These are phyloP conservation scores for Neolamprologus modestus DNA, from an alignment of 2,113 vertebrate genomes.

Conservation along the genomic window DNA sequence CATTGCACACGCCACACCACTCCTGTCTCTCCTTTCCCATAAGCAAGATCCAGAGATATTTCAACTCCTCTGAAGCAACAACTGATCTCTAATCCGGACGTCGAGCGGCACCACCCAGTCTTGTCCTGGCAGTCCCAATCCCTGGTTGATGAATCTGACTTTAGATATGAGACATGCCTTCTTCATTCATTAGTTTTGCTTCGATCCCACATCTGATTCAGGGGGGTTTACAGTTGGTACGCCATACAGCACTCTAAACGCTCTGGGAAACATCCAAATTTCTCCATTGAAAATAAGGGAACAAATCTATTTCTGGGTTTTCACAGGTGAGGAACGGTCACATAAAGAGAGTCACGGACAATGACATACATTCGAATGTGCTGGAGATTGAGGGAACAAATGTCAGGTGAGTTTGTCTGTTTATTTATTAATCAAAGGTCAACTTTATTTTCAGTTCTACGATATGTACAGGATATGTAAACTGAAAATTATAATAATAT, in stretches of 20 bases:
- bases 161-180: not conserved
- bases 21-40: not conserved
- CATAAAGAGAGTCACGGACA: constrained; percentile 91
- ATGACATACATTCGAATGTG: constrained; percentile 92
- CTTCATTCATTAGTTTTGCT: not conserved
- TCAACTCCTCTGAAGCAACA: not conserved
- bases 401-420: constrained; percentile 76
- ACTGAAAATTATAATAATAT: not conserved
- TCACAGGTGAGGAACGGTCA: constrained; percentile 90
- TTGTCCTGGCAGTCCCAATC: not conserved
- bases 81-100: not conserved
- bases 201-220: not conserved
- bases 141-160: not conserved
- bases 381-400: constrained; percentile 92
- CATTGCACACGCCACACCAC: not conserved
- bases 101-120: not conserved
- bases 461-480: not conserved
- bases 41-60: not conserved
- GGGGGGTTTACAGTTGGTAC: not conserved
- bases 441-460: not conserved
- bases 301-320: not conserved
- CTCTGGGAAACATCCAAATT: not conserved
- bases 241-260: not conserved
- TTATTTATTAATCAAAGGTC: not conserved
- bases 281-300: not conserved